Base-by-base conservation (phyloP, 2,113 vertebrate genomes). In the Sebastes schlegelii region DNA sequence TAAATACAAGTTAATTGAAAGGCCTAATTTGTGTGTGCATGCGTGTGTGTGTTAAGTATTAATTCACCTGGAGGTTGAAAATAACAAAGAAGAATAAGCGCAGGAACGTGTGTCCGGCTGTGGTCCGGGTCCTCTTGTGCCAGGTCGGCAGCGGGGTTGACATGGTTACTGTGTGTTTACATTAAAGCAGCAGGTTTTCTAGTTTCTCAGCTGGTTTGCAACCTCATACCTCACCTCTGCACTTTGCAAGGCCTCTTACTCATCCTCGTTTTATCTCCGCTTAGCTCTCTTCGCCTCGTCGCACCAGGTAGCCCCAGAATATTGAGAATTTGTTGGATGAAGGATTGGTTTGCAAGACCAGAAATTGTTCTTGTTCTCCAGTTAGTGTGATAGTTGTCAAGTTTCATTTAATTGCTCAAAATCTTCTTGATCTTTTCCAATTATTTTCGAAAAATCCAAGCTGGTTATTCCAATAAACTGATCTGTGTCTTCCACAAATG, bases 121-220 rank as follows among this genome's bases (percentile, higher is more conserved):
- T 49, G 21, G 74, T 70, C 75, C 80, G 49, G 60, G 62, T 89
- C 68, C 67, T 85, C 65, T 48, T 65, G 86, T 79, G 65, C 85
- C 88, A 83, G 62, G 62, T 26, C 34, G 80, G 80, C 70, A 85
- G 80, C 81, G 74, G 76, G 49, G 75, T 77, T 68, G 84, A 57
- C 94, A 94, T 94, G 77, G 75, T 69, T 34, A 79, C 84, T 80
- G 71, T 49, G 55, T 79, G 86, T 89, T 94, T 91, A 91, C 87
- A 90, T 89, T 72, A 82, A 78, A 81, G 3, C 54, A 60, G 42
- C 11, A 4, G 74, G 66, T 54, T 66, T 34, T 74, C 21, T 62
- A 19, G 54, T 65, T 54, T 76, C 57, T 70, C 19, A 73, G 52
- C 69, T 72, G 57, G 17, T 72, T 63, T 71, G 54, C 49, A 16